Percentiles rank a stretch among this genome's conserved stretches.
phyloP scores from a whole-genome alignment of 53 echinoderm and acorn worm genomes.

The Temnopleurus reevesii region DNA sequence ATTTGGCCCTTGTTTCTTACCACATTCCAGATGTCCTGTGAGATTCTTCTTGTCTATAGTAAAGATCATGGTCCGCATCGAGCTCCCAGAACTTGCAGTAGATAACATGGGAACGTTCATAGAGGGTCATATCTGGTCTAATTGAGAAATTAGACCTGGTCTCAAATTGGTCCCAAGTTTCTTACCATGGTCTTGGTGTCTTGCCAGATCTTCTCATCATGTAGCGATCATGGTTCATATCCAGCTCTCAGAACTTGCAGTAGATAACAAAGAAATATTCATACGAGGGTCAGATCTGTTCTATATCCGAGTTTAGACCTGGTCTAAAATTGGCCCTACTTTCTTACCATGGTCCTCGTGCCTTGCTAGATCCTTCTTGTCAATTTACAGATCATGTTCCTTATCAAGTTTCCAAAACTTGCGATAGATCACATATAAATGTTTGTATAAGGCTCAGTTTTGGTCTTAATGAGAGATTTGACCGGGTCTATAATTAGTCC shows the following conservation, averaged over 20 bases:
- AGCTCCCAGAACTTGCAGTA: no score
- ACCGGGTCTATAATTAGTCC: conserved; percentile 87
- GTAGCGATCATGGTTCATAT: conserved; percentile 84
- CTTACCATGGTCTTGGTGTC: conserved; percentile 91
- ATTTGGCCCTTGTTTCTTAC: conserved; percentile 90
- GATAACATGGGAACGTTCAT: no score
- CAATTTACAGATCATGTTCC: conserved; percentile 86
- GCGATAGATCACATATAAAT: no score
- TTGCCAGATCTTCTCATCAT: conserved; percentile 81
- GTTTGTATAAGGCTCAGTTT: conserved; percentile 90
- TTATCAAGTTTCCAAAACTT: conserved; percentile 95
- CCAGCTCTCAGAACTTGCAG: conserved; percentile 97
- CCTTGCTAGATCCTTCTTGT: conserved; percentile 78
- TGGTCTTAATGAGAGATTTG: conserved; percentile 96
- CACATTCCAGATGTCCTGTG: conserved; percentile 85
- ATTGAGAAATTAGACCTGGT: no score
- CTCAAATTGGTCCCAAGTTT: no score
- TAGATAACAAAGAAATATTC: no score
- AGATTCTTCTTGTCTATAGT: conserved; percentile 90
- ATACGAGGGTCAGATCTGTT: conserved; percentile 92
- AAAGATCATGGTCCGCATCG: conserved; percentile 92
- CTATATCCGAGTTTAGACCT: conserved; percentile 89
- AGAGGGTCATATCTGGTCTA: no score
- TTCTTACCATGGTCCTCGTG: conserved; percentile 93
- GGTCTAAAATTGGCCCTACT: conserved; percentile 88